Base-by-base conservation (phyloP, 2,113 vertebrate genomes). In the Dinomys branickii region DNA sequence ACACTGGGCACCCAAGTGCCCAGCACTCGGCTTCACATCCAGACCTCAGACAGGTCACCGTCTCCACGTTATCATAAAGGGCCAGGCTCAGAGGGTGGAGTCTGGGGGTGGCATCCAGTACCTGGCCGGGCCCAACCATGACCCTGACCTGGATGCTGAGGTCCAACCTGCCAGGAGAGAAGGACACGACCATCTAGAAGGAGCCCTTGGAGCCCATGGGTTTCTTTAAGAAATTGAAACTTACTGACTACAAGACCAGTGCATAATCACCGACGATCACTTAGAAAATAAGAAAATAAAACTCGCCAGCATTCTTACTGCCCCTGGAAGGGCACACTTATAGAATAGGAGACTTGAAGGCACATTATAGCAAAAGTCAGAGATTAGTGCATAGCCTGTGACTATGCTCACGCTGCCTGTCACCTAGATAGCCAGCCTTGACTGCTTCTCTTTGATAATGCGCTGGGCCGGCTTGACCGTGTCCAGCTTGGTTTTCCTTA, bases 261-360 rank as follows among this genome's bases (percentile, higher is more conserved):
- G 59, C 88, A 95, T 95, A 97, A 94, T 90, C 94, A 97, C 91
- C 2, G 3, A 41, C 41, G 85, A 85, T 56, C 95, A 95, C 88
- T 95, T 94, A 86, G 93, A 95, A 95, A 82, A 77, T 22, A 22
- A 80, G 86, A 95, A 97, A 97, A 91, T 83, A 85, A 96, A 96
- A 88, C 69, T 86, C 90, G 73, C 85, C 6, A n/a, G 88, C 16
- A 1, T 88, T 81, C 94, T 84, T 77, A 69, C 47, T 75, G 33
- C 63, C 58, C 88, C 5, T 50, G 47, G 5, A 5, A 50, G 47
- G 47, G 47, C 47, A 50, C 47, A 50, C 47, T 50, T 50, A 5
- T 50, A 50, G 47, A 50, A 50, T 50, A 50, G 47, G 5, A 50
- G 47, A 50, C 47, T 50, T 50, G 47, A 6, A 5, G 47, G 47